Evolutionary conservation across 2,113 vertebrate genomes (phyloP).

Genomic region (Macroglossus sobrinus): DNA sequence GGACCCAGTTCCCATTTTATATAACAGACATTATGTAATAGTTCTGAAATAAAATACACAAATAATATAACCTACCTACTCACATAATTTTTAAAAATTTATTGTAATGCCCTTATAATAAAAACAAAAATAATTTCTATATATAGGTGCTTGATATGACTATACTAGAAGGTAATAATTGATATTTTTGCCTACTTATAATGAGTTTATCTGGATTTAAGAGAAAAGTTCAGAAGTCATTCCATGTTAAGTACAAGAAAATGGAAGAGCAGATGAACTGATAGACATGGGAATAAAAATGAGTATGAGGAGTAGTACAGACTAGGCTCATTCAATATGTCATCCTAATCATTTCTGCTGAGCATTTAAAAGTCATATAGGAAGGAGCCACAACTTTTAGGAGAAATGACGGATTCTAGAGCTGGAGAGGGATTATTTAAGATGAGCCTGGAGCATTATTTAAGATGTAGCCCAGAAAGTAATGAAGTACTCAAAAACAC

Average conservation of each 20-base stretch:
- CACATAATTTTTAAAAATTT: neutral
- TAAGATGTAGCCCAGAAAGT: neutral
- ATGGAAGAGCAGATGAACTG: neutral
- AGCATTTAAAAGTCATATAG: neutral
- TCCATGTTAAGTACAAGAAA: conserved; percentile 9
- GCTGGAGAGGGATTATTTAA: neutral
- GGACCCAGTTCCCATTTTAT: neutral
- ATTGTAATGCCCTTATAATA: neutral
- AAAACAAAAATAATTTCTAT: conserved; percentile 4
- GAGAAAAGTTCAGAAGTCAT: conserved; percentile 13
- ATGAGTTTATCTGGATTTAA: neutral
- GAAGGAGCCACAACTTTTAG: neutral
- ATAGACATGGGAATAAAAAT: conserved; percentile 7
- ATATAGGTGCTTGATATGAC: neutral
- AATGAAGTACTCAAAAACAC: conserved; percentile 4
- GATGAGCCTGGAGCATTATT: neutral
- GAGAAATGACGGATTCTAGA: neutral
- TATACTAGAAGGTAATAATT: neutral
- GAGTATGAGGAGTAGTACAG: neutral
- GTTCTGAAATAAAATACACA: conserved; percentile 33
- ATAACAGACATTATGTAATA: neutral
- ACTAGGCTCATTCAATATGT: neutral
- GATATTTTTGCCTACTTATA: neutral
- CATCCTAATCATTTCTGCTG: neutral
- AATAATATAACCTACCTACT: conserved; percentile 13